Percentiles rank a stretch among this genome's conserved stretches.
Evolutionary conservation across 2,888 invertebrate genomes (phyloP).

Genomic region (Himalopsyche kuldschensis): DNA sequence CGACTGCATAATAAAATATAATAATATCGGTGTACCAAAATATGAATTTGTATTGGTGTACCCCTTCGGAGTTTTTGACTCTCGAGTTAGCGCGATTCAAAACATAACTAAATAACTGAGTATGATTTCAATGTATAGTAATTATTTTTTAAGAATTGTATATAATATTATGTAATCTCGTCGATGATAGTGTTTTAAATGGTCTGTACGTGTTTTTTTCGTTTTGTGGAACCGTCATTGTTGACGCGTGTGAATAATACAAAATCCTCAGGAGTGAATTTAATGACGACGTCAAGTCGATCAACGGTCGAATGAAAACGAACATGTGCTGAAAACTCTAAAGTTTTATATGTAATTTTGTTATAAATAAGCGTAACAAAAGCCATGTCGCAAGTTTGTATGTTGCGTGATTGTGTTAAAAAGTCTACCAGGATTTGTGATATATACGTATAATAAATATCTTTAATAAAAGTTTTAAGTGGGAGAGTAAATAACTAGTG

Average conservation of each 20-base stretch:
- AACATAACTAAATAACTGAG: conserved; percentile 8
- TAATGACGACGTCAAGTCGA: conserved; percentile 5
- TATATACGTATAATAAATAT: conserved; percentile 69
- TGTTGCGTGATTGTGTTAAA: conserved; percentile 64
- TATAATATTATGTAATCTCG: conserved; percentile 25
- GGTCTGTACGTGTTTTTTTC: conserved; percentile 24
- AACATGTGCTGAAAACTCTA: conserved; percentile 26
- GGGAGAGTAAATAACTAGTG: conserved; percentile 58
- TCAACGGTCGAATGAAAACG: conserved; percentile 17
- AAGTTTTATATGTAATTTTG: conserved; percentile 26
- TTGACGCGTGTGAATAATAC: conserved; percentile 14
- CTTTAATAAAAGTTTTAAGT: conserved; percentile 64
- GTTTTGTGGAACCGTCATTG: background rate
- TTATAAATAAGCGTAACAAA: conserved; percentile 23
- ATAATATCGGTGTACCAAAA: background rate
- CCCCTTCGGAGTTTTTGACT: background rate
- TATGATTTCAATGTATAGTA: conserved; percentile 26
- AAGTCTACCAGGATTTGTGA: conserved; percentile 76
- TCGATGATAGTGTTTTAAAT: conserved; percentile 26
- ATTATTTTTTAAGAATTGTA: conserved; percentile 26
- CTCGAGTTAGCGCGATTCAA: background rate
- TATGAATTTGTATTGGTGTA: background rate
- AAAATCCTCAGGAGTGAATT: conserved; percentile 24
- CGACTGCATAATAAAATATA: background rate
- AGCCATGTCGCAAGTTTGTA: conserved; percentile 47